Evolutionary conservation across 2,113 vertebrate species (phyloP).

Genomic region (Grantiella picta): DNA sequence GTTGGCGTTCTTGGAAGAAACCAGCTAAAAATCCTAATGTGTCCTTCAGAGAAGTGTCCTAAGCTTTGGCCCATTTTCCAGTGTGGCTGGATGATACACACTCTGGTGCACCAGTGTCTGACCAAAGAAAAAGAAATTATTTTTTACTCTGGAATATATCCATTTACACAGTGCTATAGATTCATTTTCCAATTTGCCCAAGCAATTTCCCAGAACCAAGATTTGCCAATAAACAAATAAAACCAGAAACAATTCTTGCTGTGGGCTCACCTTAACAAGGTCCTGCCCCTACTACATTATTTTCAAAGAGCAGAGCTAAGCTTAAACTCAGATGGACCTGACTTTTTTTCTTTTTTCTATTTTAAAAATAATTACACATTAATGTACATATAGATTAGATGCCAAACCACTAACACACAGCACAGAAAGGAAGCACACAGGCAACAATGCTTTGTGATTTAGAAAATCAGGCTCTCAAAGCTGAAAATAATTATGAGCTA

Average conservation of each 20-base stretch:
- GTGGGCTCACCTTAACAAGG: fast-evolving
- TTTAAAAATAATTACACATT: neutral
- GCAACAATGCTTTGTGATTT: neutral
- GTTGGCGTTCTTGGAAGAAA: neutral
- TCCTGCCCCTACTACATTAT: neutral
- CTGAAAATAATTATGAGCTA: constrained; percentile 5
- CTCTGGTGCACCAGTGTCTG: neutral
- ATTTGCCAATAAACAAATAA: neutral
- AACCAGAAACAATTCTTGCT: neutral
- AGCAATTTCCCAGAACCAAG: neutral
- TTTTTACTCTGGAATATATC: neutral
- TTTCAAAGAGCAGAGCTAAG: neutral
- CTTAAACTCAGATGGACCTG: neutral
- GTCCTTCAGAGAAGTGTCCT: neutral
- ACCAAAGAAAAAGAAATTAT: neutral
- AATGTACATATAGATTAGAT: neutral
- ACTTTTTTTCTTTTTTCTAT: too few species aligned
- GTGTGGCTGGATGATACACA: neutral
- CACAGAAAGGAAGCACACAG: neutral
- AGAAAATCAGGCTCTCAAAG: constrained; percentile 1
- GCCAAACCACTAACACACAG: neutral
- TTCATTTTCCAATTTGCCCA: neutral
- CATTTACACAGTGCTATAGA: neutral
- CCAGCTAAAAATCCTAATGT: neutral
- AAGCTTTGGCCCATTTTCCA: neutral